These are phyloP conservation scores for Bambusicola thoracicus DNA, from an alignment of 2,113 vertebrate genomes.

Conservation along the genomic window DNA sequence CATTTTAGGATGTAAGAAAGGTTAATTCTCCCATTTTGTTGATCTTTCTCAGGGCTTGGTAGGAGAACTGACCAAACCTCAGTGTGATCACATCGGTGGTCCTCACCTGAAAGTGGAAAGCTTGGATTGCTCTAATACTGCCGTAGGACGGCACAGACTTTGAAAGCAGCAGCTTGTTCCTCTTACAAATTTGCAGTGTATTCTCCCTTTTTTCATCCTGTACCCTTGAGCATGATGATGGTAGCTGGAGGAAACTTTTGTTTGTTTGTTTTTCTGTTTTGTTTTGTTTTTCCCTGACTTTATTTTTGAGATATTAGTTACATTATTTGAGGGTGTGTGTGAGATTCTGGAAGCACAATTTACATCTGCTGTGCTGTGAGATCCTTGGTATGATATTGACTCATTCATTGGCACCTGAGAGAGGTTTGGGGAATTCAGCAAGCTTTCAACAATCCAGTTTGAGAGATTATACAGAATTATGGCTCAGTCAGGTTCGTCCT, in stretches of 20 bases:
- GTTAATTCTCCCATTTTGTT: neutral
- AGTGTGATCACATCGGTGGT: neutral
- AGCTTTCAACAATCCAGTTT: slow-evolving; percentile 46
- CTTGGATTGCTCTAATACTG: neutral
- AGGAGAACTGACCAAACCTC: neutral
- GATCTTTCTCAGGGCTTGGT: neutral
- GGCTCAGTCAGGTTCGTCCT: slow-evolving; percentile 40
- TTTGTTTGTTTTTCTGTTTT: neutral
- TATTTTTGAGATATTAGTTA: neutral
- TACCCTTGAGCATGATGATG: neutral
- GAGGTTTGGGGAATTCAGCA: slow-evolving; percentile 63
- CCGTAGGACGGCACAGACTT: neutral
- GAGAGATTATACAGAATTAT: slow-evolving; percentile 62
- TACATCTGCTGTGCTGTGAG: slow-evolving; percentile 41
- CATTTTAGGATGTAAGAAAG: neutral
- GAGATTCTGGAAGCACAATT: slow-evolving; percentile 55
- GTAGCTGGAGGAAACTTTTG: neutral
- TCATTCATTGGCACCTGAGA: slow-evolving; percentile 62
- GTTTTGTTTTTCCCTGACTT: neutral
- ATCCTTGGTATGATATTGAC: slow-evolving; percentile 58
- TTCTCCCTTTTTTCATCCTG: neutral
- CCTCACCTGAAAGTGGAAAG: neutral
- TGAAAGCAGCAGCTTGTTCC: neutral
- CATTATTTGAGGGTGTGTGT: slow-evolving; percentile 52
- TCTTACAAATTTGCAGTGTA: neutral